Evolutionary conservation across 2,113 vertebrate genomes (phyloP).

Genomic region (Propithecus coquereli): DNA sequence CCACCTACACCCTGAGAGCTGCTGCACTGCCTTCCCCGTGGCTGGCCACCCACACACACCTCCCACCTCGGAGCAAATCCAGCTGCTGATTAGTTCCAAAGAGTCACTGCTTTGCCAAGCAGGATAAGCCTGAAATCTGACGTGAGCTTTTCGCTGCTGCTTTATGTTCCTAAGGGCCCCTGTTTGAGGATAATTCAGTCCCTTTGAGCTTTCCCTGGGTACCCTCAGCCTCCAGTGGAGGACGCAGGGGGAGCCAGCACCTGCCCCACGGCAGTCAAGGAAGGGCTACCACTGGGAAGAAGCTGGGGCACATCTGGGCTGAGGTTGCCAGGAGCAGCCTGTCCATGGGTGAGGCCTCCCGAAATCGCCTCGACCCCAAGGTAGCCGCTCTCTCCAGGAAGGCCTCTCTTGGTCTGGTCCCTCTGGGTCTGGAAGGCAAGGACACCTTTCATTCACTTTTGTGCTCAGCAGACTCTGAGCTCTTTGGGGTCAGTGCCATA

Average conservation of each 20-base stretch:
- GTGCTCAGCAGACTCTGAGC: not conserved
- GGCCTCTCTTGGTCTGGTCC: not conserved
- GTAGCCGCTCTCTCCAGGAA: not conserved
- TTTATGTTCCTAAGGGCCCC: not conserved
- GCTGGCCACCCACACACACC: not conserved
- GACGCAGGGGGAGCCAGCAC: not conserved
- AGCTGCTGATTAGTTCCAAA: not conserved
- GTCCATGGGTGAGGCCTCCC: not conserved
- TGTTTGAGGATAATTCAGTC: not conserved
- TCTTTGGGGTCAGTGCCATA: too few species aligned
- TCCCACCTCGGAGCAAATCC: not conserved
- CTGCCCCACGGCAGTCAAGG: accelerated
- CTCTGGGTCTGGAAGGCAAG: not conserved
- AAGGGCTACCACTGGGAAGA: accelerated
- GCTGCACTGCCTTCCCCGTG: accelerated
- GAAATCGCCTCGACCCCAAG: not conserved
- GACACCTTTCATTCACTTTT: not conserved
- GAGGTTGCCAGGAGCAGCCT: not conserved
- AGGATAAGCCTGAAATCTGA: too few species aligned
- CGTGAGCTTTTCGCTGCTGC: not conserved
- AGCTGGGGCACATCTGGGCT: accelerated
- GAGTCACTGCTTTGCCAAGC: not conserved
- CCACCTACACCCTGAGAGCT: not conserved
- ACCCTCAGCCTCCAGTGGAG: too few species aligned
- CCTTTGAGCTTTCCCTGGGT: not conserved